These are phyloP conservation scores for Penaeus indicus DNA, from an alignment of 1,140 invertebrate genomes.

Conservation along the genomic window DNA sequence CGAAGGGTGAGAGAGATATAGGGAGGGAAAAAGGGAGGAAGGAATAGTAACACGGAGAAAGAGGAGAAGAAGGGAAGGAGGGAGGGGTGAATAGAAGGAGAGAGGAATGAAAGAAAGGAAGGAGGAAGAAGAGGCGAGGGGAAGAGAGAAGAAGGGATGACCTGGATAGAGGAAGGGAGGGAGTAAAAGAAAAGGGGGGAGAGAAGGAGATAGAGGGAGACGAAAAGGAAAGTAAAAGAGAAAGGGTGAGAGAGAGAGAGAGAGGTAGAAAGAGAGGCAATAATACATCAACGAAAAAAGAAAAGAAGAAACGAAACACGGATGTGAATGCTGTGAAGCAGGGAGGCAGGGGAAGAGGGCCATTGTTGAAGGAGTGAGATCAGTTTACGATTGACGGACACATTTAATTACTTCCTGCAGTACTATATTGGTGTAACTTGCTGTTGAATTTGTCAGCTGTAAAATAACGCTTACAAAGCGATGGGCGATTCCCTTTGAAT, in stretches of 20 bases:
- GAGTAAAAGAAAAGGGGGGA: background rate
- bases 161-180: too few relatives aligned
- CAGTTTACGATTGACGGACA: background rate
- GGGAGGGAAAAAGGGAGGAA: background rate
- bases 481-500: too few relatives aligned
- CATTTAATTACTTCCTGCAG: background rate
- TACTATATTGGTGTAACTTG: too few relatives aligned
- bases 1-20: background rate
- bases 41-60: too few relatives aligned
- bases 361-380: background rate
- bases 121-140: background rate
- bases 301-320: background rate
- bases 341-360: background rate
- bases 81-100: background rate
- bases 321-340: background rate
- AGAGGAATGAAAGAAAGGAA: background rate
- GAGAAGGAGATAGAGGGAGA: background rate
- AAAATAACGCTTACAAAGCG: too few relatives aligned
- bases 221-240: background rate
- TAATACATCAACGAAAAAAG: background rate
- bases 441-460: too few relatives aligned
- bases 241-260: background rate
- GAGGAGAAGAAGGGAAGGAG: background rate
- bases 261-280: background rate
- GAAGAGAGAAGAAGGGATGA: background rate